Evolutionary conservation across 2,113 vertebrate genomes (phyloP).

Genomic region (Leucosticte australis): DNA sequence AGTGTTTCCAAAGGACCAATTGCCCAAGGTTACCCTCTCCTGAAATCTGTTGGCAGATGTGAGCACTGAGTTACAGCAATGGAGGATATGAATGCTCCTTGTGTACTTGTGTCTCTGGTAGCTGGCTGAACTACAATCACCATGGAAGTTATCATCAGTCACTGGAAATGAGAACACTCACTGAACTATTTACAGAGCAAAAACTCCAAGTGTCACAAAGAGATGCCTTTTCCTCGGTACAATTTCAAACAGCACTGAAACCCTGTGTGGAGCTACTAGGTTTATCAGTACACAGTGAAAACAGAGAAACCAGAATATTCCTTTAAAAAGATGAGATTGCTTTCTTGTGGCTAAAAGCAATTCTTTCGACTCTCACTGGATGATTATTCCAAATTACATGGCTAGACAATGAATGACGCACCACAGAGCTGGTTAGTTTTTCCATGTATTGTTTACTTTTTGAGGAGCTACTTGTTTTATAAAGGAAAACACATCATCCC

Average conservation of each 20-base stretch:
- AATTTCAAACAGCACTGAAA: not conserved
- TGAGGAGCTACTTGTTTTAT: constrained; percentile 2
- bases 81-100: not conserved
- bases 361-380: not conserved
- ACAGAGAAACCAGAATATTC: not conserved
- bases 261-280: not conserved
- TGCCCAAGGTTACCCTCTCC: not conserved
- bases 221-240: not conserved
- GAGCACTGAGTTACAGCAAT: not conserved
- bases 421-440: not conserved
- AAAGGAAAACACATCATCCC: not conserved
- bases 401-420: not conserved
- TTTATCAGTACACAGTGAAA: not conserved
- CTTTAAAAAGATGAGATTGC: not conserved
- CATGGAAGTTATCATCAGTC: constrained; percentile 34
- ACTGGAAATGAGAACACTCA: not conserved
- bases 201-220: not conserved
- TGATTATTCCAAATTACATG: not conserved
- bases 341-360: not conserved
- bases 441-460: not conserved
- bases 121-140: constrained; percentile 11
- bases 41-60: not conserved
- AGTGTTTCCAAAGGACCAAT: not conserved
- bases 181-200: not conserved
- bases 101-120: not conserved